phyloP scores from a whole-genome alignment of 2,113 vertebrate species.

The Zapus hudsonius region DNA sequence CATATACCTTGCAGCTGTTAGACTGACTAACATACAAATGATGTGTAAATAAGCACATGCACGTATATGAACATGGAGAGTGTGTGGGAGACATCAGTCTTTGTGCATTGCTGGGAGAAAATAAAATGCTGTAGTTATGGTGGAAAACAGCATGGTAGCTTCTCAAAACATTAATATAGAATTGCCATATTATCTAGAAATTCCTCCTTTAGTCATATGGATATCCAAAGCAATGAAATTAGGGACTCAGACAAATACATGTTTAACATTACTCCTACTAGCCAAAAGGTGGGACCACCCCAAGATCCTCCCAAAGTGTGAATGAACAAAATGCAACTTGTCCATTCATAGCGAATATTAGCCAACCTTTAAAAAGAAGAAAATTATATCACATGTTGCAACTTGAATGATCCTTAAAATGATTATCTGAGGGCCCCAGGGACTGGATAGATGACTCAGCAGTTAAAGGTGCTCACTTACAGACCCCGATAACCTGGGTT shows the following conservation, averaged over 20 bases:
- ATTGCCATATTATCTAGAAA: neutral
- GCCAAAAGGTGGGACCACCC: neutral
- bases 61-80: neutral
- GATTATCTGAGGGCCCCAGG: too few species aligned
- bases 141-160: neutral
- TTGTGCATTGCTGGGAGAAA: neutral
- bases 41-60: neutral
- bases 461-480: too few species aligned
- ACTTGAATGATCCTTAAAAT: neutral
- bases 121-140: neutral
- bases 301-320: too few species aligned
- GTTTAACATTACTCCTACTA: neutral
- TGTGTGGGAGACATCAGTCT: neutral
- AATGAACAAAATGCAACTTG: neutral
- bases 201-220: neutral
- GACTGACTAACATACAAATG: neutral
- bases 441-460: too few species aligned
- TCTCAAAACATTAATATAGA: neutral
- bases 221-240: neutral
- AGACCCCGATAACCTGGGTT: too few species aligned
- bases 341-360: neutral
- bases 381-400: neutral
- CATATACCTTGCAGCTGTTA: neutral
- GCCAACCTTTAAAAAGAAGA: neutral
- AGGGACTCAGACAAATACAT: neutral